Base-by-base conservation (phyloP, 2,113 vertebrate genomes). In the Coregonus clupeaformis region DNA sequence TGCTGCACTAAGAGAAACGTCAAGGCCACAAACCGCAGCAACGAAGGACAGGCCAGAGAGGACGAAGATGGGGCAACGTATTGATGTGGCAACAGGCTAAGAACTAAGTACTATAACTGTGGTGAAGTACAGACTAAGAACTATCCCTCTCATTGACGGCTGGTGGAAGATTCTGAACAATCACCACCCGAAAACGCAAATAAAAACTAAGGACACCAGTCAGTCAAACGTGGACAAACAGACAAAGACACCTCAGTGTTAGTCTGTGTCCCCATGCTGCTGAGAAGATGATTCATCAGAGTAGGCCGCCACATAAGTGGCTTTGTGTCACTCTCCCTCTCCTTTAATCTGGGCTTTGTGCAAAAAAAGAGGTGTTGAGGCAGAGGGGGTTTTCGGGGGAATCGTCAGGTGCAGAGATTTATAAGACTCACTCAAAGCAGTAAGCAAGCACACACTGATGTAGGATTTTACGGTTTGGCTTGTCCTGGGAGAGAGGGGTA, bases 21-120 rank as follows among this genome's bases (percentile, higher is more conserved):
- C 69, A 73, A 36, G 76, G 77, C 74, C 74, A 55, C 79, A 73
- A 89, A 88, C 80, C 78, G 32, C 87, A 85, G 78, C 69, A 78
- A 83, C 76, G 3, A 82, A 72, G 78, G 52, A 79, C 82, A 81
- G 65, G 66, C 7, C 74, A 42, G 36, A 9, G 79, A 78, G 55
- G 81, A 85, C 88, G 85, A 77, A 82, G 16, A 87, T 88, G 84
- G 84, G 72, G 84, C 57, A 69, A 75, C 49, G 49, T 76, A 80
- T 74, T 79, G 78, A 84, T 90, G 88, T 86, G 83, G 91, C 86
- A 92, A 89, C 83, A 68, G 57, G 77, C 83, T 80, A 85, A 77
- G 66, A 80, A 81, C 12, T 16, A 78, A 82, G 78, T 11, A 42
- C 36, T 42, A 9, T 70, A 79, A 81, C 78, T 16, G 16, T 80